Percentiles rank a stretch among this genome's conserved stretches.
Conservation (phyloP, 2,888 invertebrate genomes). For the Ceramica pisi region DNA sequence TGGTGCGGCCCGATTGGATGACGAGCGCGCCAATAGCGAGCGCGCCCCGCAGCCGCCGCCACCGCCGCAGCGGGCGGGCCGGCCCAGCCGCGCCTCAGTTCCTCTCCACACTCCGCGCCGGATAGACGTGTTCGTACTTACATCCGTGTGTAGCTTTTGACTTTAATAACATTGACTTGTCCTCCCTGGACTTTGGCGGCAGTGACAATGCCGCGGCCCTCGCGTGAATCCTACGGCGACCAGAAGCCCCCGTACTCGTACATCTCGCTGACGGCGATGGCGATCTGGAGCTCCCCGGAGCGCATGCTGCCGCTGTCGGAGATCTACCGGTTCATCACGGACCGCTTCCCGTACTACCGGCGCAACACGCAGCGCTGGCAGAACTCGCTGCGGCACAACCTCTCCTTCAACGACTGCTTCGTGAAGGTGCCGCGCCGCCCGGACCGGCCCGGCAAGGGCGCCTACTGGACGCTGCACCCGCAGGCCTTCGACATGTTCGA, state of each 20-base stretch:
- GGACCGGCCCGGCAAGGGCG: slow-evolving; percentile 95
- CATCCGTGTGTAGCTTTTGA: slow-evolving; percentile 73
- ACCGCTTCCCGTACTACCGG: slow-evolving; percentile 96
- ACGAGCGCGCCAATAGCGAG: slow-evolving; percentile 76
- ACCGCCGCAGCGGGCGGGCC: slow-evolving; percentile 75
- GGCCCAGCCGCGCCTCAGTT: slow-evolving; percentile 87
- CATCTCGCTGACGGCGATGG: slow-evolving; percentile 99
- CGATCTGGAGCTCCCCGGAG: slow-evolving; percentile 99
- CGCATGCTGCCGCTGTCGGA: slow-evolving; percentile 96
- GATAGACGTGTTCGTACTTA: slow-evolving; percentile 84
- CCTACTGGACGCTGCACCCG: slow-evolving; percentile 97
- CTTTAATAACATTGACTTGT: slow-evolving; percentile 62
- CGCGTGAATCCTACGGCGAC: slow-evolving; percentile 98
- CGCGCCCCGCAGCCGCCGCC: slow-evolving; percentile 65
- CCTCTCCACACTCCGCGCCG: slow-evolving; percentile 84
- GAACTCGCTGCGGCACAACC: slow-evolving; percentile 96
- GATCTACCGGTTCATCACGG: slow-evolving; percentile 95
- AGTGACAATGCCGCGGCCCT: slow-evolving; percentile 97
- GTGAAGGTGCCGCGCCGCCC: slow-evolving; percentile 96
- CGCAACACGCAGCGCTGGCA: slow-evolving; percentile 97
- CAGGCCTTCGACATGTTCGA: slow-evolving; percentile 96
- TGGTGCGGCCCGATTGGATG: slow-evolving; percentile 78
- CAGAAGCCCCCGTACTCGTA: slow-evolving; percentile 99
- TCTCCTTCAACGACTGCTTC: slow-evolving; percentile 99
- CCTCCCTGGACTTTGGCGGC: slow-evolving; percentile 63